Evolutionary conservation across 64 coral and sea anemone species (phyloP), one percentile per base, ranked within the genome.

Genomic region (Orbicella faveolata): DNA sequence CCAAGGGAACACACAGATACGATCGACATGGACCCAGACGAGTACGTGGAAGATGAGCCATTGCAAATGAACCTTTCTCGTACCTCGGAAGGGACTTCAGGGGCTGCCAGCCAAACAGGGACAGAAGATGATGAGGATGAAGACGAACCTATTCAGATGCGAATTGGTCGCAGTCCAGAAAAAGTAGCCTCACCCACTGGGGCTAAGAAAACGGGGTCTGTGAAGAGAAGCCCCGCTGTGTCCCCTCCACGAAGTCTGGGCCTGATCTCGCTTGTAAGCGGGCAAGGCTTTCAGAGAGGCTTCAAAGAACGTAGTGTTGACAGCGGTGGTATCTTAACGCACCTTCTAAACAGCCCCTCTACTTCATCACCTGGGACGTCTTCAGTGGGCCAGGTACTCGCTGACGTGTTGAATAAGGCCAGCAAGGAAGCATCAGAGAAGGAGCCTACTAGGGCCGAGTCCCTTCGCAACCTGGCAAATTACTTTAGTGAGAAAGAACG

Each of bases 401-500:
- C 95, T 55, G 92, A 94, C 59, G 95, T 93, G 3, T 79, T 97
- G 18, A 69, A 91, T 1, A 97, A 97, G 76, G 95, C 95, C 67
- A 97, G 95, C 19, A 92, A 94, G 69, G 92, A 83, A 39, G 92
- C 95, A 3, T 83, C 79, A 11, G 80, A 73, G 8, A 90, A 90
- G 77, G 88, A 94, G 61, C 95, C 90, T 14, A 87, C 36, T 14
- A 76, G 95, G 17, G 92, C 95, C 1, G 84, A 90, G 52, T 97
- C 95, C 11, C 80, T 97, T 36, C 83, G 92, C 15, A 97, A 89
- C 55, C 72, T 97, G 64, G 84, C 95, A 11, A 87, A 87, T 12
- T 97, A 97, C 79, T 97, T 97, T 51, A 97, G 95, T 75, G 95
- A 97, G 72, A 97, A 97, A 93, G 95, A 97, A 63, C 92, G 76